Conservation (phyloP, 2,797 vertebrate species). For the Fistularia tabacaria region DNA sequence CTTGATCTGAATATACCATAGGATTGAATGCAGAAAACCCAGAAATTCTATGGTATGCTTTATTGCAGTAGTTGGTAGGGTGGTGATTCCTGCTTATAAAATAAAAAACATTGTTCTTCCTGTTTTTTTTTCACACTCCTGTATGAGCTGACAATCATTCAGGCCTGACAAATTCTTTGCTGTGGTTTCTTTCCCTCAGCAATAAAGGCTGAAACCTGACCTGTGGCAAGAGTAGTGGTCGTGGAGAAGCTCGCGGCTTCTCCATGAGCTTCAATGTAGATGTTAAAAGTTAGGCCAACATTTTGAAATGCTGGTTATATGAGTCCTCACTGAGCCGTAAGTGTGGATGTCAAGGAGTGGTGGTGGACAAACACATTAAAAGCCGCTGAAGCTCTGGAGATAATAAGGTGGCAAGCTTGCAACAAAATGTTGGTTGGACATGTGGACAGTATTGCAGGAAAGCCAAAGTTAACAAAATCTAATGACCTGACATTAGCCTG, state of each 20-base stretch:
- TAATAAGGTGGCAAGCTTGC: slow-evolving; percentile 8
- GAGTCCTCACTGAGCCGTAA: slow-evolving; percentile 1
- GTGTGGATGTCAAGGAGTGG: slow-evolving; percentile 14
- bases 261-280: slow-evolving; percentile 34
- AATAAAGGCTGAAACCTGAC: slow-evolving; percentile 59
- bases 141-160: slow-evolving; percentile 51
- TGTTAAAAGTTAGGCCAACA: slow-evolving; percentile 40
- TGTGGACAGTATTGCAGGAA: slow-evolving; percentile 7
- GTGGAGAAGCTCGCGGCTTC: too few species aligned
- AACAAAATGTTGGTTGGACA: slow-evolving; percentile 9
- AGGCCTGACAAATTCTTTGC: slow-evolving; percentile 59
- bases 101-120: slow-evolving; percentile 60
- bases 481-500: slow-evolving; percentile 15
- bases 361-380: slow-evolving; percentile 5
- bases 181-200: slow-evolving; percentile 61
- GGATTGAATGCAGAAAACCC: too few species aligned
- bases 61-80: slow-evolving; percentile 42
- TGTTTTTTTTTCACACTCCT: slow-evolving; percentile 63
- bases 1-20: too few species aligned
- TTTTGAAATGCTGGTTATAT: slow-evolving; percentile 15
- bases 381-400: slow-evolving; percentile 4
- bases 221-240: slow-evolving; percentile 40
- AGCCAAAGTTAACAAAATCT: slow-evolving; percentile 31
- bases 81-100: slow-evolving; percentile 67
- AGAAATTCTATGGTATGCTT: slow-evolving; percentile 24